Base-by-base conservation (phyloP, 2,888 invertebrate species). In the Trachelus troglodyta region DNA sequence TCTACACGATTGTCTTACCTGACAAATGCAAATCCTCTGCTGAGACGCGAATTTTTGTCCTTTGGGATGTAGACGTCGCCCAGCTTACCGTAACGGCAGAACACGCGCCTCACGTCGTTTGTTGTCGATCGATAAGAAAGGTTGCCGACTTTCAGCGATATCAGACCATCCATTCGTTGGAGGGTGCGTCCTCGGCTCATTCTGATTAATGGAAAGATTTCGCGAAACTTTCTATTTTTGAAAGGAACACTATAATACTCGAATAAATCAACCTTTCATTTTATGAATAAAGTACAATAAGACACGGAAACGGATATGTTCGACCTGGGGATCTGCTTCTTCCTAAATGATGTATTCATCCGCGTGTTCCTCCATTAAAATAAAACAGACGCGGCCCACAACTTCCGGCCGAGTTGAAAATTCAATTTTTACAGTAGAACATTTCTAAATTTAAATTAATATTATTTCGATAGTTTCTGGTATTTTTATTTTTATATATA, bases 51-150 rank as follows among this genome's bases (percentile, higher is more conserved):
- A 80, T 85, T 85, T 80, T 85, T 85, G 79, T 87, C 86, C 78
- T 84, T 86, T 12, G 87, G 87, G 77, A 87, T 86, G 83, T 87
- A 86, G 76, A 86, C 86, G 80, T 87, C 87, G 73, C 87, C 86
- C 73, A 87, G 84, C 73, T 80, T 78, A 71, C 87, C 87, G 77
- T 82, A 87, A 81, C 84, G 85, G 31, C 85, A 81, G 73, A 87
- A 87, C 76, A 86, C 83, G 73, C 83, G 79, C 73, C 84, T 82
- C 68, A 87, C 81, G 82, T 87, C 87, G 68, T 84, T 84, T 79
- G 82, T 82, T 30, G 84, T 86, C 30, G 87, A 86, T 69, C 87
- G 79, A 79, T 86, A 87, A 76, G 85, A 86, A 74, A 87, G 82
- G 79, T 87, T 87, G 56, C 84, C 85, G 71, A 86, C 85, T 84